Conservation (phyloP, 1,140 invertebrate genomes). For the Drosophila lini region DNA sequence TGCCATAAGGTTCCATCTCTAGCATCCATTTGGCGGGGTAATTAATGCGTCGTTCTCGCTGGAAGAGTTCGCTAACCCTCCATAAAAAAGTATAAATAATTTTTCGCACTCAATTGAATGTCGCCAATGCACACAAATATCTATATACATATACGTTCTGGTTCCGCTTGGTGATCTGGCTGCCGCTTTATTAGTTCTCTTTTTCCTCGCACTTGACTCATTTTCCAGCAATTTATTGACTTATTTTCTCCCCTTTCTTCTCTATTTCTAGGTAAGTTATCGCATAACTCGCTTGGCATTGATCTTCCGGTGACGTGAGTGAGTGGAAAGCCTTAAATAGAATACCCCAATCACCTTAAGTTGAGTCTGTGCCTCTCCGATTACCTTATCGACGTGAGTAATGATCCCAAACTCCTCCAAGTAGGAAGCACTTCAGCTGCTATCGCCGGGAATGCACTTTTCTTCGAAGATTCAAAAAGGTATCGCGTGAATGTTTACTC, state of each 20-base stretch:
- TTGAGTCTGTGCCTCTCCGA: conserved; percentile 26
- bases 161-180: conserved; percentile 50
- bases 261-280: conserved; percentile 71
- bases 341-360: conserved; percentile 16
- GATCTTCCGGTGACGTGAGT: conserved; percentile 45
- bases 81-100: conserved; percentile 47
- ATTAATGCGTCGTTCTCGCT: conserved; percentile 29
- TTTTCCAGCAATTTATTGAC: conserved; percentile 55
- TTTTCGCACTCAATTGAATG: conserved; percentile 72
- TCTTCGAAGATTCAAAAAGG: conserved; percentile 1
- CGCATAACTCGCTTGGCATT: conserved; percentile 19
- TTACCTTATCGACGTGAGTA: conserved; percentile 64
- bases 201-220: conserved; percentile 32
- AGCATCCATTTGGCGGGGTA: conserved; percentile 29
- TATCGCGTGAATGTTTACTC: conserved; percentile 64
- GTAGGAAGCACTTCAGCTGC: conserved; percentile 54
- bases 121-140: conserved; percentile 24
- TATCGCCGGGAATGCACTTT: conserved; percentile 34
- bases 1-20: conserved; percentile 27
- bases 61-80: conserved; percentile 51
- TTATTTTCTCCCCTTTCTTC: conserved; percentile 27
- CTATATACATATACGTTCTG: conserved; percentile 26
- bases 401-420: conserved; percentile 20
- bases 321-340: conserved; percentile 47
- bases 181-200: conserved; percentile 22